Evolutionary conservation across 2,888 invertebrate genomes (phyloP).

Genomic region (Steinernema carpocapsae): DNA sequence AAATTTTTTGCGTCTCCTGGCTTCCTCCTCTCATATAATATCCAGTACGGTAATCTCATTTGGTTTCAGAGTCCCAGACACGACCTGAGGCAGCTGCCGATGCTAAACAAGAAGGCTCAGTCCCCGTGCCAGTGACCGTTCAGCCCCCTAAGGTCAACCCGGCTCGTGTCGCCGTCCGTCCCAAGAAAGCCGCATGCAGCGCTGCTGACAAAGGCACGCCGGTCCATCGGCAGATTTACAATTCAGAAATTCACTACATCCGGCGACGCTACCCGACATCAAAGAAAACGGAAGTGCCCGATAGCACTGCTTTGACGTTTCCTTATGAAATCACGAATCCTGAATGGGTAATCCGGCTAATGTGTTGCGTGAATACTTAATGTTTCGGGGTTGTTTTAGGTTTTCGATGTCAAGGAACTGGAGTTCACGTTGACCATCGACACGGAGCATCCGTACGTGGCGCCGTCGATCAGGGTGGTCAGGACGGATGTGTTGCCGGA

Average conservation of each 20-base stretch:
- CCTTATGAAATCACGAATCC: slow-evolving; percentile 26
- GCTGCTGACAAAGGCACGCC: slow-evolving; percentile 14
- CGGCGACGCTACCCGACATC: background rate
- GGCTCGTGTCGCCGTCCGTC: background rate
- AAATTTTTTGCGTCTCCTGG: too few relatives aligned
- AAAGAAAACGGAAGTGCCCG: background rate
- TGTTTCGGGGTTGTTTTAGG: background rate
- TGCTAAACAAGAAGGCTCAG: too few relatives aligned
- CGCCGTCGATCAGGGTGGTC: background rate
- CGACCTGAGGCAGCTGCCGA: too few relatives aligned
- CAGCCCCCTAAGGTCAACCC: too few relatives aligned
- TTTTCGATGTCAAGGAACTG: slow-evolving; percentile 14
- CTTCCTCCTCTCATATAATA: too few relatives aligned
- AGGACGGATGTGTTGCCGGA: slow-evolving; percentile 1
- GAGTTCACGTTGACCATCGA: background rate
- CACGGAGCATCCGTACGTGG: slow-evolving; percentile 24
- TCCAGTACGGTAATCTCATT: too few relatives aligned
- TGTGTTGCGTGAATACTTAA: background rate
- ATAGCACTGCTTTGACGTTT: background rate
- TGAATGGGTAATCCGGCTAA: background rate
- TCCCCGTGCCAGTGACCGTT: too few relatives aligned
- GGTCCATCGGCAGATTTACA: background rate
- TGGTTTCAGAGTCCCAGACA: too few relatives aligned
- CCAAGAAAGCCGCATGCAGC: background rate
- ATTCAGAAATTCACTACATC: background rate